Conservation (phyloP, 2,888 invertebrate genomes). For the Pseudococcus viburni region DNA sequence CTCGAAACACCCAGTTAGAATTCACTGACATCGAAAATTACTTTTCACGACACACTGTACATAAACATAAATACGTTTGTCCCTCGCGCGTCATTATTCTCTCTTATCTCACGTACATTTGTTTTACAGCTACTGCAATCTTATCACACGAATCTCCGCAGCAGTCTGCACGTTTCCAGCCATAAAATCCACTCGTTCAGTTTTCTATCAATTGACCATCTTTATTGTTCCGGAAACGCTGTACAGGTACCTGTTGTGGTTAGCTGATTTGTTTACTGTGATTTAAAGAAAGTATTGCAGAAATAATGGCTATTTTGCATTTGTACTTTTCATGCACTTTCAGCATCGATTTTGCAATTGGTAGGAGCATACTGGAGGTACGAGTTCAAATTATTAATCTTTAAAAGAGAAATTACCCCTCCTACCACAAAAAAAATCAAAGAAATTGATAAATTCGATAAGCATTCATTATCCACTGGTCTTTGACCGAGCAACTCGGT, state of each 20-base stretch:
- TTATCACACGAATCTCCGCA: neutral
- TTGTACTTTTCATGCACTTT: neutral
- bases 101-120: neutral
- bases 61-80: neutral
- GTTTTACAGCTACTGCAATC: neutral
- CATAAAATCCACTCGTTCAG: conserved; percentile 3
- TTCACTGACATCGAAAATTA: neutral
- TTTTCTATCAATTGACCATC: neutral
- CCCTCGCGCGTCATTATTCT: conserved; percentile 1
- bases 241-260: neutral
- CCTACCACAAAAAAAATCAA: neutral
- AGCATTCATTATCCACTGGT: neutral
- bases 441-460: neutral
- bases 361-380: too few species aligned
- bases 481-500: neutral
- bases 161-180: neutral
- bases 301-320: neutral
- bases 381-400: too few species aligned
- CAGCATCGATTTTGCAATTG: too few species aligned
- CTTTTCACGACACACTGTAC: neutral
- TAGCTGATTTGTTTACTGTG: neutral
- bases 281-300: neutral
- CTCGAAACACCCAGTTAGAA: neutral
- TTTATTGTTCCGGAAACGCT: neutral
- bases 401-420: too few species aligned